Base-by-base conservation (phyloP, 2,888 invertebrate genomes). In the Folsomia candida region DNA sequence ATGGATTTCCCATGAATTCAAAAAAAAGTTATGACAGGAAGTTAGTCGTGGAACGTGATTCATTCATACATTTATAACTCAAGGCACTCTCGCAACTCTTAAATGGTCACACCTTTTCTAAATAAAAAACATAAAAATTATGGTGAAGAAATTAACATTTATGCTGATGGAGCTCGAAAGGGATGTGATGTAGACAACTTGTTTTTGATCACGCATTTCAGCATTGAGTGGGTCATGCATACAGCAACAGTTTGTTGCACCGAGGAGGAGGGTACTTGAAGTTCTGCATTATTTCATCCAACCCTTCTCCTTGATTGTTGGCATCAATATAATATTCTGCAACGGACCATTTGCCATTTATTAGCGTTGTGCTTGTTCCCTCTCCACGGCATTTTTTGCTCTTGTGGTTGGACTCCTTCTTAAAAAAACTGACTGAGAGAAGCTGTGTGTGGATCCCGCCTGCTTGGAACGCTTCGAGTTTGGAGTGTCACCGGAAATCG, bases 401-500 rank as follows among this genome's bases (percentile, higher is more conserved):
- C n/a, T 57, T 6, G 9, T 57, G 4, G 57, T 4, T 20, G 9
- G 6, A 9, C 26, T 60, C 26, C 26, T 60, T 18, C 18, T 2
- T 6, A 60, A 6, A 60, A 60, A 60, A 60, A 60, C 60, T 60
- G 4, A 57, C 37, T 37, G 14, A 37, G 37, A 37, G n/a, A n/a
- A n/a, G n/a, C n/a, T n/a, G n/a, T 37, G 14, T 37, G 37, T 37
- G 14, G 24, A 60, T 60, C 60, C 60, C 60, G 60, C 18, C 24
- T 25, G 63, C 64, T 37, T 37, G 37, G 37, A 37, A 37, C 37
- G 37, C 4, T 37, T 37, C 14, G 37, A 37, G 37, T 37, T 37
- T 14, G 37, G 37, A 37, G 66, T 73, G 69, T 70, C 74, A 75
- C 79, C 79, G 79, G 79, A 79, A 79, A 78, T 79, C 79, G 79